phyloP scores from a whole-genome alignment of 2,113 vertebrate species.

The Hirundichthys speculiger region DNA sequence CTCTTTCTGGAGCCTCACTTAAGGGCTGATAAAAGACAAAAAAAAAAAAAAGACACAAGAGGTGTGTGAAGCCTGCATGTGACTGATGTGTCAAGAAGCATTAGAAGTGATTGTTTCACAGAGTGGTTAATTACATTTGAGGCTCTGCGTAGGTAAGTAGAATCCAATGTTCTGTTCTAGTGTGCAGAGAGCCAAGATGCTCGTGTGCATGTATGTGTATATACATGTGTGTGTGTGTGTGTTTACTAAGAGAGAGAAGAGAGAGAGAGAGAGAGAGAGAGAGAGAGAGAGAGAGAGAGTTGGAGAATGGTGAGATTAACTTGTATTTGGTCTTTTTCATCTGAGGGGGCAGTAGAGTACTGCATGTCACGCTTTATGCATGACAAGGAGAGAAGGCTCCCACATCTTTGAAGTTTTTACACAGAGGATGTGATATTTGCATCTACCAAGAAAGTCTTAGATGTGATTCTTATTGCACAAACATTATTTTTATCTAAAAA shows the following conservation, averaged over 20 bases:
- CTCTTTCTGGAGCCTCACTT: neutral
- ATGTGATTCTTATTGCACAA: neutral
- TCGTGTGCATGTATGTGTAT: neutral
- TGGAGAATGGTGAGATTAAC: too few relatives aligned
- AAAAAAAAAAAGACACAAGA: neutral
- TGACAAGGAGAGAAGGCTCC: neutral
- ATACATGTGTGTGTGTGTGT: neutral
- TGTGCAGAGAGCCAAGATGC: conserved; percentile 15
- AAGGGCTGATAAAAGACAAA: neutral
- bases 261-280: neutral
- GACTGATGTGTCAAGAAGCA: conserved; percentile 8
- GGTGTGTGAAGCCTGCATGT: neutral
- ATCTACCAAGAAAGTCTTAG: neutral
- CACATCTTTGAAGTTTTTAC: neutral
- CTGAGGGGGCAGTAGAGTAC: conserved; percentile 45
- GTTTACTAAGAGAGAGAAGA: neutral
- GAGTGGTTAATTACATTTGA: conserved; percentile 37
- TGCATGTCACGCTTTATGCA: neutral
- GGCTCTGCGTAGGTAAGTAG: conserved; percentile 12
- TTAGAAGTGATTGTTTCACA: conserved; percentile 14
- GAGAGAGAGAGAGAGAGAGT: neutral
- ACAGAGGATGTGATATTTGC: conserved; percentile 15
- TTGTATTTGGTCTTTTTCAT: conserved; percentile 7
- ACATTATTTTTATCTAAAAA: neutral
- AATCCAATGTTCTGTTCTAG: conserved; percentile 58